A percentile compares a stretch with the other conserved stretches of the same genome.
Conservation (phyloP, 2,113 vertebrate species). For the Rhineura floridana region DNA sequence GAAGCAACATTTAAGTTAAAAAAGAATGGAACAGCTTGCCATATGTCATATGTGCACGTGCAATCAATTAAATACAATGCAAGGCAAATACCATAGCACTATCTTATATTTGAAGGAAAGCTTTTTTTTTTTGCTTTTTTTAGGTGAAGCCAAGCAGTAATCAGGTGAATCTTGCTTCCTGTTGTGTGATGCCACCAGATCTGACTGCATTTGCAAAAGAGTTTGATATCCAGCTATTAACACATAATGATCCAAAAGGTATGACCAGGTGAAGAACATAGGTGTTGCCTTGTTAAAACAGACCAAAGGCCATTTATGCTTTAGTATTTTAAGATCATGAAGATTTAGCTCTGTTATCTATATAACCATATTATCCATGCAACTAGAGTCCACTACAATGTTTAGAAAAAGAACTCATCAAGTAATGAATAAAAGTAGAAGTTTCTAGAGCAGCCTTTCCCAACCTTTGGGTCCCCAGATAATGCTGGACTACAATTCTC, state of each 20-base stretch:
- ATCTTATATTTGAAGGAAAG: slow-evolving; percentile 1
- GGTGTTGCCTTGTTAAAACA: not conserved
- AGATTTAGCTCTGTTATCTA: not conserved
- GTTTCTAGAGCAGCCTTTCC: no score
- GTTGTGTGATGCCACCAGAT: slow-evolving; percentile 99
- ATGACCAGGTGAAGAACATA: slow-evolving; percentile 30
- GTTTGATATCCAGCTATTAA: slow-evolving; percentile 95
- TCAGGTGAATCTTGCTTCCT: slow-evolving; percentile 97
- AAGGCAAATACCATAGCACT: not conserved
- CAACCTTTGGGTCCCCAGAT: no score
- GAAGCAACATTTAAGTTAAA: not conserved
- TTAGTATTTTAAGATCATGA: not conserved
- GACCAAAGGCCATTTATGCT: not conserved
- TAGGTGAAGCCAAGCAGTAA: slow-evolving; percentile 98
- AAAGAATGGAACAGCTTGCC: not conserved
- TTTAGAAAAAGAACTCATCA: not conserved
- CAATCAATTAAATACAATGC: not conserved
- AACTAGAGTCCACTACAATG: not conserved
- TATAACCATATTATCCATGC: not conserved
- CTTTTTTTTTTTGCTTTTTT: slow-evolving; percentile 36
- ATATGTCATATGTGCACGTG: not conserved
- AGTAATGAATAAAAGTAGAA: no score
- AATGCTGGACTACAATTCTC: no score
- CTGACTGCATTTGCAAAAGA: slow-evolving; percentile 96
- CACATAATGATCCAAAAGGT: slow-evolving; percentile 98